A percentile compares a stretch with the other conserved stretches of the same genome.
phyloP scores from a whole-genome alignment of 2,797 vertebrate species.

The Sorex maritimensis region DNA sequence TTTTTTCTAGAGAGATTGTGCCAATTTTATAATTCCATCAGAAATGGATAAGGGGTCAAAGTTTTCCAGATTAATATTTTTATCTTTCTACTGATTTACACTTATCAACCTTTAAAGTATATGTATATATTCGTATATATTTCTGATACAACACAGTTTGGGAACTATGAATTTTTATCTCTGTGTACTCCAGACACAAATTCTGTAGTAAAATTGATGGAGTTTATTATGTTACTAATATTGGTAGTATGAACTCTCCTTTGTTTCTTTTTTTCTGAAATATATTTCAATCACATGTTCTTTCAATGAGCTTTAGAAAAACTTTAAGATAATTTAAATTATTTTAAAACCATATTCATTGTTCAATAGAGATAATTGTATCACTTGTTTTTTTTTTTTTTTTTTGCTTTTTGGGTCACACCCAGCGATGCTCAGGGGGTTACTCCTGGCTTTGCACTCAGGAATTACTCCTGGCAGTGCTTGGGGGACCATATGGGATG shows the following conservation, averaged over 20 bases:
- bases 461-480: too few species aligned
- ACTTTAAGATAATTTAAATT: not conserved
- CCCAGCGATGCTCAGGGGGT: too few species aligned
- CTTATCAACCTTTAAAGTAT: not conserved
- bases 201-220: not conserved
- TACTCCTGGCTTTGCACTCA: too few species aligned
- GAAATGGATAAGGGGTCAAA: not conserved
- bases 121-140: not conserved
- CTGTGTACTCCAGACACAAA: not conserved
- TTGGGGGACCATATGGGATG: too few species aligned
- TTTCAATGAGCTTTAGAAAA: conserved; percentile 44
- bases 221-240: not conserved
- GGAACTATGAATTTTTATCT: conserved; percentile 23
- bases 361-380: too few species aligned
- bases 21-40: conserved; percentile 15
- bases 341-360: too few species aligned
- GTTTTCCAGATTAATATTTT: not conserved
- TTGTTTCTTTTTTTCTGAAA: conserved; percentile 50
- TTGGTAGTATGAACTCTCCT: not conserved
- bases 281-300: conserved; percentile 14
- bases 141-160: not conserved
- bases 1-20: not conserved
- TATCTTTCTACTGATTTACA: not conserved
- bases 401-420: too few species aligned
- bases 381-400: too few species aligned